phyloP scores from a whole-genome alignment of 2,797 vertebrate genomes.

The Nasua narica region DNA sequence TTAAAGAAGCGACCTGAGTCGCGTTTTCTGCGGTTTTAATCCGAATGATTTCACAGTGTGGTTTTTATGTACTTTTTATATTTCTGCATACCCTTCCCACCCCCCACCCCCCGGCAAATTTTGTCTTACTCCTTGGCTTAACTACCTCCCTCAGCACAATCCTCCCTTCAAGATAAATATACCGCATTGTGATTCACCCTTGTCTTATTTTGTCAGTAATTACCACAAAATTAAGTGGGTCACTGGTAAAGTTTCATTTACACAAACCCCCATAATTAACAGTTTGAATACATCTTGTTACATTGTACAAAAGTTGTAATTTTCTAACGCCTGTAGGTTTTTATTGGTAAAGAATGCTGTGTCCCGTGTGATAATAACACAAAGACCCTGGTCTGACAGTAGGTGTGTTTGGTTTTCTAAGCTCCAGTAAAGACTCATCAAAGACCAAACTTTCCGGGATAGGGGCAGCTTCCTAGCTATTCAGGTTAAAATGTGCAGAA shows the following conservation, averaged over 20 bases:
- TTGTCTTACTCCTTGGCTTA: constrained; percentile 62
- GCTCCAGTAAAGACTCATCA: background rate
- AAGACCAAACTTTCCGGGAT: background rate
- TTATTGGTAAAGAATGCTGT: constrained; percentile 36
- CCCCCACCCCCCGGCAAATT: background rate
- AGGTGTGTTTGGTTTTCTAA: background rate
- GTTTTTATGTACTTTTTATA: background rate
- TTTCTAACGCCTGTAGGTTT: constrained; percentile 71
- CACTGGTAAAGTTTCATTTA: constrained; percentile 80
- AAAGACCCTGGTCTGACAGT: background rate
- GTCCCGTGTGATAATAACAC: background rate
- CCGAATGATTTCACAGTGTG: background rate
- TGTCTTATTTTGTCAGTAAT: constrained; percentile 82
- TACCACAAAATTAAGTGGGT: constrained; percentile 80
- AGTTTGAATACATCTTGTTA: constrained; percentile 80
- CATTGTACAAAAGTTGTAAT: constrained; percentile 77
- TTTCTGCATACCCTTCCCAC: constrained; percentile 39
- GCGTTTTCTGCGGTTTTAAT: background rate
- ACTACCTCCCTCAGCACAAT: constrained; percentile 40
- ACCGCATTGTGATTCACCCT: constrained; percentile 77
- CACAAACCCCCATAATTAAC: constrained; percentile 78
- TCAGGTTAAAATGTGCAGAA: background rate
- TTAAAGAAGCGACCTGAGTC: background rate
- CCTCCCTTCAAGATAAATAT: constrained; percentile 72
- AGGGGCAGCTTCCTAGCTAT: background rate